Conservation (phyloP, 35 echinoderm and acorn worm species). For the Lytechinus variegatus region DNA sequence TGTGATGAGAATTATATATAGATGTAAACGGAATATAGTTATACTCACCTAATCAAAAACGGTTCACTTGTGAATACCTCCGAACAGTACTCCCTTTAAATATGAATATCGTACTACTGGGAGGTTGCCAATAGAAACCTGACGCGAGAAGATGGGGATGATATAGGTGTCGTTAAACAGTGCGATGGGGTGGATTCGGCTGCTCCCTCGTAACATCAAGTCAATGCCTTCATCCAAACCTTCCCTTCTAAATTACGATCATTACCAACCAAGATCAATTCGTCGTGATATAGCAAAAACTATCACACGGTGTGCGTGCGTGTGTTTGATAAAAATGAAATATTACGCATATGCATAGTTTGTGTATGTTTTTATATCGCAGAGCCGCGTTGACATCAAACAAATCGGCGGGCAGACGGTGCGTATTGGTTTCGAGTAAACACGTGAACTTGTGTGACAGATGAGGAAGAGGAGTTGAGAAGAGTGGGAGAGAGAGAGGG, state of each 20-base stretch:
- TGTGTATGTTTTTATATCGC: background rate
- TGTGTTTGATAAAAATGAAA: background rate
- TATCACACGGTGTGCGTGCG: background rate
- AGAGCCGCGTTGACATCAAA: background rate
- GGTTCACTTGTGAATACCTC: background rate
- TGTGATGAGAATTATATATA: background rate
- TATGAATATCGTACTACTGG: background rate
- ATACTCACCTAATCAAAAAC: background rate
- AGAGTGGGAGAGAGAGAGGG: too few species aligned
- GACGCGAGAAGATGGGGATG: background rate
- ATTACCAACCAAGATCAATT: background rate
- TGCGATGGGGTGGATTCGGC: background rate
- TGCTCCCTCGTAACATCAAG: background rate
- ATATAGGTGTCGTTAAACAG: background rate
- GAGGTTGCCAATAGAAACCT: background rate
- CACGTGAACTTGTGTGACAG: conserved; percentile 16
- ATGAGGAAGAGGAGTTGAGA: background rate
- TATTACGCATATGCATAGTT: background rate
- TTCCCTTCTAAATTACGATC: background rate
- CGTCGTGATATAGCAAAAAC: background rate
- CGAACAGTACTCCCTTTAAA: background rate
- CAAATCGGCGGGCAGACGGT: background rate
- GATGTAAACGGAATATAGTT: background rate
- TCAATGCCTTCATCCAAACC: background rate
- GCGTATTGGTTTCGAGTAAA: conserved; percentile 11